Base-by-base conservation (phyloP, 2,888 invertebrate genomes). In the Drosophila gaucha region DNA sequence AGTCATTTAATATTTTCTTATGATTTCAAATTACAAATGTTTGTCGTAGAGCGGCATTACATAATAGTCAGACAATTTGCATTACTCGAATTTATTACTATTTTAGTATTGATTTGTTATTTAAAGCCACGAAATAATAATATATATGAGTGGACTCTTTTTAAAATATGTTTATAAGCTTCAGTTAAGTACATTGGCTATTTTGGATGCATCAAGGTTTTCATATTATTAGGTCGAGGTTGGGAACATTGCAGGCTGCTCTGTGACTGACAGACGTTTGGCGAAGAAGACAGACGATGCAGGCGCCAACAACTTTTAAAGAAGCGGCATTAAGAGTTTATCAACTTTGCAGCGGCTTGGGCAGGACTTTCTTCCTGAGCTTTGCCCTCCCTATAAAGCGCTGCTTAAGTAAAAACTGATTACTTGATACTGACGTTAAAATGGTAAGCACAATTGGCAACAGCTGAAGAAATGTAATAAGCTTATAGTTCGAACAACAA, bases 311-410 rank as follows among this genome's bases (percentile, higher is more conserved):
- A 76, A 83, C 68, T 84, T 86, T 83, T 78, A 80, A 78, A 78
- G 76, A 76, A 78, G 69, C 67, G 58, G 71, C 83, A 86, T 86
- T 83, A 80, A 86, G 86, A 84, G 76, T 86, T 84, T 78, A 68
- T 65, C 64, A 86, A 86, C 66, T 80, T 84, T 78, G 80, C 80
- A 83, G 67, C 76, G 66, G 73, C 60, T 67, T 60, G 62, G 60
- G 59, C 64, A 62, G 43, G n/a, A n/a, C n/a, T n/a, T n/a, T n/a
- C n/a, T n/a, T n/a, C n/a, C n/a, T n/a, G n/a, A n/a, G n/a, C n/a
- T n/a, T n/a, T n/a, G n/a, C n/a, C n/a, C n/a, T n/a, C n/a, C 26
- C 8, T 18, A 28, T 2, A 14, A 35, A 26, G 5, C 41, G 47
- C 46, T 44, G 46, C 47, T 67, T 41, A 65, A 65, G 52, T 71